Base-by-base conservation (phyloP, 2,113 vertebrate genomes). In the Symphodus melops region DNA sequence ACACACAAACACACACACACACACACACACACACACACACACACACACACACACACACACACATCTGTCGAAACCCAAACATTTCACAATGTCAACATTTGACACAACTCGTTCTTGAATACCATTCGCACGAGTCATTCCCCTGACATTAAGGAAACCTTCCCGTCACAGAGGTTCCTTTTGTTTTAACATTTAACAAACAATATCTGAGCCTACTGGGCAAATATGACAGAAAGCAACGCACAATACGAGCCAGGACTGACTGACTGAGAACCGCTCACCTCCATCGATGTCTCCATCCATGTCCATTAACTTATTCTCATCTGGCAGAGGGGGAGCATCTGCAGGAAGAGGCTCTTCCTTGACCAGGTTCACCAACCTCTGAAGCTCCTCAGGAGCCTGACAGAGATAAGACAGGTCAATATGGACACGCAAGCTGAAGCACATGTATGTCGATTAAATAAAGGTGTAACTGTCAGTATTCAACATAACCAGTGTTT, bases 321-420 rank as follows among this genome's bases (percentile, higher is more conserved):
- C 73, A 37, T 80, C 81, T 52, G 94, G 91, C 16, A 94, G 72
- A 1, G 93, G 93, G 12, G 81, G 92, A 49, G 85, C 72, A 13
- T 92, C 90, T n/a, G 68, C 70, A 4, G 91, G 77, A 73, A 93
- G 75, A 57, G 91, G 82, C 67, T 93, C 85, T 8, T 93, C 83
- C 53, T 64, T 92, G n/a, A 95, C 92, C 68, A 92, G 44, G n/a
- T 58, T 78, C 39, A 94, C 88, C 56, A 95, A 83, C 56, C 62
- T 77, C 71, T 92, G 72, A 23, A 95, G 91, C 69, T 92, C 87
- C 42, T 92, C 88, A n/a, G 91, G 83, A 76, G 83, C 51, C 95
- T 95, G 76, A n/a, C 11, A 28, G 67, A 6, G 60, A 6, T 33
- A 3, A 42, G 44, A 68, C 25, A 17, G 3, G 63, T 25, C 12